A percentile compares a stretch with the other conserved stretches of the same genome.
These are phyloP conservation scores for Amphiprion clarkii DNA, from an alignment of 2,797 vertebrate species.

Conservation along the genomic window DNA sequence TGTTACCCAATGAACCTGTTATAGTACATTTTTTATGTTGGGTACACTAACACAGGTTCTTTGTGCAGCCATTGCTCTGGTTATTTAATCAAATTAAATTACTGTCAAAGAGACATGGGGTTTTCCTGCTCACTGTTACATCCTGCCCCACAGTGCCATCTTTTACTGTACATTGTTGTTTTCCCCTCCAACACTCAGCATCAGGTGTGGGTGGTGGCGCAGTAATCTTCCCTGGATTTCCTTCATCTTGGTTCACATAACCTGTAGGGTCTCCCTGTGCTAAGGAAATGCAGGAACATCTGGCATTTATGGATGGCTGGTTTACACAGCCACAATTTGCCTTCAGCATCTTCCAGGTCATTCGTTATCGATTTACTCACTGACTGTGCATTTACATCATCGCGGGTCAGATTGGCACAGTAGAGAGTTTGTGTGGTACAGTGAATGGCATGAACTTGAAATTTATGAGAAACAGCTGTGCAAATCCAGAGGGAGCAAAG, in stretches of 20 bases:
- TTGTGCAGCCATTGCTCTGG: not conserved
- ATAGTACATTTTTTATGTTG: slow-evolving; percentile 7
- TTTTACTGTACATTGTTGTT: not conserved
- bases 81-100: slow-evolving; percentile 19
- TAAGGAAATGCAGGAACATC: slow-evolving; percentile 60
- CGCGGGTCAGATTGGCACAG: slow-evolving; percentile 10
- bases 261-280: slow-evolving; percentile 30
- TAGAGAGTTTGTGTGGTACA: not conserved
- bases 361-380: slow-evolving; percentile 64
- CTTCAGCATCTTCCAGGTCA: slow-evolving; percentile 65
- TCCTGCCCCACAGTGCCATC: not conserved
- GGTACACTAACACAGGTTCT: slow-evolving; percentile 7
- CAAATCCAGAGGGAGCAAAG: not conserved
- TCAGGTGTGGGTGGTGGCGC: not conserved
- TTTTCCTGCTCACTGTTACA: not conserved
- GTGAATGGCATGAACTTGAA: not conserved
- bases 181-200: not conserved
- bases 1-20: slow-evolving; percentile 44
- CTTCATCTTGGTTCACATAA: slow-evolving; percentile 19
- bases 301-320: slow-evolving; percentile 69
- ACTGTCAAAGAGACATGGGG: not conserved
- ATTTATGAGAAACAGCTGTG: not conserved
- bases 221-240: slow-evolving; percentile 26
- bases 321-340: slow-evolving; percentile 45
- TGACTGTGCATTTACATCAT: slow-evolving; percentile 33